A percentile compares a stretch with the other conserved stretches of the same genome.
Evolutionary conservation across 35 echinoderm and acorn worm species (phyloP).

Genomic region (Acanthaster planci): DNA sequence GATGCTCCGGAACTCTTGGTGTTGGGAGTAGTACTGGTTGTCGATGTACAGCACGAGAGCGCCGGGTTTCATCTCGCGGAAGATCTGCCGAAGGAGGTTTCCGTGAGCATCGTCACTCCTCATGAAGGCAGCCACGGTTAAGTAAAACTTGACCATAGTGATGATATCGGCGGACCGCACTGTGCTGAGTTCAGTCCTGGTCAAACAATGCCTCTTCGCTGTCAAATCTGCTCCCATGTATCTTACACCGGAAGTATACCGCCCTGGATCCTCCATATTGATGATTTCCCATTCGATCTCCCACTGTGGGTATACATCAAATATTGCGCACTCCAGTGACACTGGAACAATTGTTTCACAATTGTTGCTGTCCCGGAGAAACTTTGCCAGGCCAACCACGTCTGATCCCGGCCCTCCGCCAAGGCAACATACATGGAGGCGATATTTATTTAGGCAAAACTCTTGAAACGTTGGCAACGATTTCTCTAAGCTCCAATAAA

Average conservation of each 20-base stretch:
- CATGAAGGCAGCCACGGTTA: not conserved
- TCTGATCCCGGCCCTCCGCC: conserved; percentile 42
- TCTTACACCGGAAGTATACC: not conserved
- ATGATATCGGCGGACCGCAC: conserved; percentile 5
- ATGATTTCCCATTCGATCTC: conserved; percentile 13
- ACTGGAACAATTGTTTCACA: too few relatives aligned
- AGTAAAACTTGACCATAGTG: conserved; percentile 27
- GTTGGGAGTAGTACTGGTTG: not conserved
- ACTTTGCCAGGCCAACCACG: conserved; percentile 2
- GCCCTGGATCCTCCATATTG: not conserved
- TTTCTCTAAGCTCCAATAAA: not conserved
- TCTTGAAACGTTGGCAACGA: not conserved
- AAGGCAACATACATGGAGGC: conserved; percentile 4
- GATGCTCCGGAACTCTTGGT: not conserved
- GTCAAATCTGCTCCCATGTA: not conserved
- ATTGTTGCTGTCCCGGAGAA: not conserved
- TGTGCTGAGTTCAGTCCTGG: not conserved
- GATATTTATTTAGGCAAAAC: too few relatives aligned
- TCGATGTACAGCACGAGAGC: conserved; percentile 27
- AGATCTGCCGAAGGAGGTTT: conserved; percentile 7
- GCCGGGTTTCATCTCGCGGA: conserved; percentile 15
- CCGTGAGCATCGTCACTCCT: not conserved
- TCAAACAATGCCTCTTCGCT: not conserved
- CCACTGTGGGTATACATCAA: not conserved
- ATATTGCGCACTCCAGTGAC: not conserved